Percentiles rank a stretch among this genome's conserved stretches.
Evolutionary conservation across 2,113 vertebrate species (phyloP).

Genomic region (Ranitomeya imitator): DNA sequence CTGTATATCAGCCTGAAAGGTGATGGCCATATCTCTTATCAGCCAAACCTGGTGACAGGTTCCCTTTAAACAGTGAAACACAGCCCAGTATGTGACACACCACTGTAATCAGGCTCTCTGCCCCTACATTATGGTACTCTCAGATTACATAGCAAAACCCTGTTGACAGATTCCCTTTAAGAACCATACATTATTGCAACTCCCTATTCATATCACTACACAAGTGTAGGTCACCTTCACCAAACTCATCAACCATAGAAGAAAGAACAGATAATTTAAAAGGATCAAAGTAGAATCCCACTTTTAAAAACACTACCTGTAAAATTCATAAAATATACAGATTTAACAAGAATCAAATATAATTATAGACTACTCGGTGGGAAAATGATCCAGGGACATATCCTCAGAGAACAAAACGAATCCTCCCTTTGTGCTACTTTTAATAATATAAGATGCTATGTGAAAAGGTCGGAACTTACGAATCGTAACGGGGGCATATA

Average conservation of each 20-base stretch:
- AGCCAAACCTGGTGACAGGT: too few species aligned
- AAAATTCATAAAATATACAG: neutral
- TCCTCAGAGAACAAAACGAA: neutral
- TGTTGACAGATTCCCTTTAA: too few species aligned
- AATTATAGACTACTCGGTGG: constrained; percentile 24
- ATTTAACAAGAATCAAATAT: neutral
- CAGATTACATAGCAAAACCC: too few species aligned
- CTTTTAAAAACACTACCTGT: neutral
- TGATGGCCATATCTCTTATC: too few species aligned
- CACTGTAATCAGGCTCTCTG: neutral
- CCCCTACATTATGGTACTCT: neutral
- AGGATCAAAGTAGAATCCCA: constrained; percentile 8
- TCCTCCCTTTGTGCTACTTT: constrained; percentile 36
- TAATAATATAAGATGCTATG: neutral
- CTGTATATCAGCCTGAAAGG: too few species aligned
- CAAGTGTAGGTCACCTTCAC: neutral
- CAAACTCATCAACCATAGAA: neutral
- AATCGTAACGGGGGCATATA: neutral
- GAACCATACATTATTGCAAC: neutral
- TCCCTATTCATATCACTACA: neutral
- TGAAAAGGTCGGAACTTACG: neutral
- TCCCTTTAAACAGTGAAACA: too few species aligned
- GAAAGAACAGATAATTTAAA: neutral
- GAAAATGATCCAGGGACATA: constrained; percentile 1
- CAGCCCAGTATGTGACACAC: too few species aligned